phyloP scores from a whole-genome alignment of 2,113 vertebrate genomes.

The Pachypanchax playfairii region DNA sequence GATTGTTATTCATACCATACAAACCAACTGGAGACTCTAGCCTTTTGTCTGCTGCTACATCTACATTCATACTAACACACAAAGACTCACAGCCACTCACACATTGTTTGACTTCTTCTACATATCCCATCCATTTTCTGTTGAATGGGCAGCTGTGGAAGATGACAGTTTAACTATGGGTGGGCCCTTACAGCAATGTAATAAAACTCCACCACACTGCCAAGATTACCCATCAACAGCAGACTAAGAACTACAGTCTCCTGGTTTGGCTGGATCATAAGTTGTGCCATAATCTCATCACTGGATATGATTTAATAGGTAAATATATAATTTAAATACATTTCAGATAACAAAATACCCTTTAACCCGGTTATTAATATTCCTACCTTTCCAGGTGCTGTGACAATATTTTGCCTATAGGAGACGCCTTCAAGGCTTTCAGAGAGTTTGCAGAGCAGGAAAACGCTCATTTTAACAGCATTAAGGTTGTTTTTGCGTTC shows the following conservation, averaged over 20 bases:
- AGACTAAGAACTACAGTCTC: constrained; percentile 38
- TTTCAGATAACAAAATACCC: neutral
- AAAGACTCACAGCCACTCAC: constrained; percentile 25
- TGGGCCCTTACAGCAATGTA: constrained; percentile 77
- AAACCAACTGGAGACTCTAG: constrained; percentile 42
- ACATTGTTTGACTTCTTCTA: constrained; percentile 62
- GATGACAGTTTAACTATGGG: constrained; percentile 53
- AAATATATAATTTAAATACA: neutral
- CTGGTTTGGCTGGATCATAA: constrained; percentile 57
- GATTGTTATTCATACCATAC: constrained; percentile 60
- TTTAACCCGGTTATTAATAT: neutral
- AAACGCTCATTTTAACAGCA: constrained; percentile 94
- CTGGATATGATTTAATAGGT: too few relatives aligned
- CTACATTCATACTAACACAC: constrained; percentile 50
- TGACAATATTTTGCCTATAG: constrained; percentile 76
- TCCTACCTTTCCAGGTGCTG: constrained; percentile 76
- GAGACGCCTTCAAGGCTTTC: constrained; percentile 86
- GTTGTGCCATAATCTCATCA: constrained; percentile 72
- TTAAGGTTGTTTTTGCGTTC: constrained; percentile 87
- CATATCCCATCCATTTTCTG: constrained; percentile 37
- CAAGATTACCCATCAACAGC: constrained; percentile 78
- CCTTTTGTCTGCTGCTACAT: constrained; percentile 49
- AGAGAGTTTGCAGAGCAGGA: constrained; percentile 85
- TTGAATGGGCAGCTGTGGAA: constrained; percentile 27
- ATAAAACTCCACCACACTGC: constrained; percentile 65